Percentiles rank a stretch among this genome's conserved stretches.
Conservation (phyloP, 2,888 invertebrate genomes). For the Electrophaes corylata region DNA sequence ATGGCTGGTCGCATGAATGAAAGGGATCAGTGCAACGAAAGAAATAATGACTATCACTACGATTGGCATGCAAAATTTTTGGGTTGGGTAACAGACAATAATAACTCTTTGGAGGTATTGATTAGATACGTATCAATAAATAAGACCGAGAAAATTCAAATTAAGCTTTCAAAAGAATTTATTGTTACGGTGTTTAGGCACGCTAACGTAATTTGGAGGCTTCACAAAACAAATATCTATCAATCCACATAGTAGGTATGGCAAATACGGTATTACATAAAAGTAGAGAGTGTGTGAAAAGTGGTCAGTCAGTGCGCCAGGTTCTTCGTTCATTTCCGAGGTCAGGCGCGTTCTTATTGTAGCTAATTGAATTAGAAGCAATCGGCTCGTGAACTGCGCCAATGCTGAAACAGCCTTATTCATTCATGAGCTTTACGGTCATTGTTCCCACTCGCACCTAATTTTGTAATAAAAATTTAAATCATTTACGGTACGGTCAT, state of each 20-base stretch:
- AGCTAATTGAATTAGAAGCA: conserved; percentile 80
- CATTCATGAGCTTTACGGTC: conserved; percentile 55
- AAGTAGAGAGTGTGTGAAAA: conserved; percentile 47
- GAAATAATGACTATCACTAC: too few relatives aligned
- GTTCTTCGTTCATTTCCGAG: conserved; percentile 40
- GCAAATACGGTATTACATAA: conserved; percentile 43
- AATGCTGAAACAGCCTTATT: conserved; percentile 51
- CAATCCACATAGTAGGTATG: conserved; percentile 9
- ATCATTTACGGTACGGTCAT: too few relatives aligned
- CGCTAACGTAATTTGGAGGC: conserved; percentile 36
- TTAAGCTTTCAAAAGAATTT: conserved; percentile 38
- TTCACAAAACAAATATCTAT: conserved; percentile 49
- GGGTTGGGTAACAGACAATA: too few relatives aligned
- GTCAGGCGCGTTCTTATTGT: conserved; percentile 70
- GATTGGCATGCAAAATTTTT: too few relatives aligned
- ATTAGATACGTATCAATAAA: conserved; percentile 7
- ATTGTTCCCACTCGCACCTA: conserved; percentile 49
- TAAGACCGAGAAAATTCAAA: conserved; percentile 18
- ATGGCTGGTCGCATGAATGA: too few relatives aligned
- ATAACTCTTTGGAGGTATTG: background rate
- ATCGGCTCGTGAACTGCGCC: conserved; percentile 60
- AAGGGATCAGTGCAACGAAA: too few relatives aligned
- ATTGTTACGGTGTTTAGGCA: conserved; percentile 31
- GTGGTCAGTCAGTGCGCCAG: conserved; percentile 48
- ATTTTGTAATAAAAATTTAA: too few relatives aligned